A percentile compares a stretch with the other conserved stretches of the same genome.
phyloP scores from a whole-genome alignment of 23 tunicate genomes.

The Styela clava region DNA sequence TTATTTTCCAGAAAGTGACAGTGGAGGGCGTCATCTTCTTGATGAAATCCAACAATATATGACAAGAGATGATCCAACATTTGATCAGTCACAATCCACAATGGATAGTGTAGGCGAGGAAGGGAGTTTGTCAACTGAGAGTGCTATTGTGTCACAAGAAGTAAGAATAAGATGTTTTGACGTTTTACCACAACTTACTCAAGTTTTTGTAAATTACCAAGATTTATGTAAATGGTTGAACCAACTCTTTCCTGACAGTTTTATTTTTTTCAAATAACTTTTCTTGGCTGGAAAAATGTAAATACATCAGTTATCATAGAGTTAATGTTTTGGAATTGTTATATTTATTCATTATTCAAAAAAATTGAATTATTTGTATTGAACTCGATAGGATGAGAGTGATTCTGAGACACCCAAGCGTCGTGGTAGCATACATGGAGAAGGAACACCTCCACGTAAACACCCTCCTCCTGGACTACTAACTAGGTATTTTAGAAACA shows the following conservation, averaged over 20 bases:
- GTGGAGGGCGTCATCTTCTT: neutral
- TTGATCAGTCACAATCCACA: neutral
- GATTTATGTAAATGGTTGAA: no score
- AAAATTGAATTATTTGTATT: no score
- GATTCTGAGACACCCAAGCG: neutral
- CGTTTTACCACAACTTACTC: neutral
- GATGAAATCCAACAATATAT: conserved; percentile 5
- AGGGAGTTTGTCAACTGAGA: neutral
- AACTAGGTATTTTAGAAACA: neutral
- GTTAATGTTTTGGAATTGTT: no score
- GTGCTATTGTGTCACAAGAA: neutral
- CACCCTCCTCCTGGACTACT: conserved; percentile 13
- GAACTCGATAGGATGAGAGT: neutral
- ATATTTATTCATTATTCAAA: no score
- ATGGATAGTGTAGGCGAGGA: neutral
- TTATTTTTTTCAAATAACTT: no score
- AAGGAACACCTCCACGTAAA: neutral
- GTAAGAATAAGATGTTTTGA: neutral
- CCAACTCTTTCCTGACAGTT: no score
- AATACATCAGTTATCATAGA: no score
- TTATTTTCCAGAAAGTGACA: neutral
- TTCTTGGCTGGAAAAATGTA: no score
- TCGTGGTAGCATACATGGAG: neutral
- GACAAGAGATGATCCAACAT: neutral
- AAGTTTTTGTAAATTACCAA: neutral